Base-by-base conservation (phyloP, 2,797 vertebrate species). In the Fringilla coelebs region DNA sequence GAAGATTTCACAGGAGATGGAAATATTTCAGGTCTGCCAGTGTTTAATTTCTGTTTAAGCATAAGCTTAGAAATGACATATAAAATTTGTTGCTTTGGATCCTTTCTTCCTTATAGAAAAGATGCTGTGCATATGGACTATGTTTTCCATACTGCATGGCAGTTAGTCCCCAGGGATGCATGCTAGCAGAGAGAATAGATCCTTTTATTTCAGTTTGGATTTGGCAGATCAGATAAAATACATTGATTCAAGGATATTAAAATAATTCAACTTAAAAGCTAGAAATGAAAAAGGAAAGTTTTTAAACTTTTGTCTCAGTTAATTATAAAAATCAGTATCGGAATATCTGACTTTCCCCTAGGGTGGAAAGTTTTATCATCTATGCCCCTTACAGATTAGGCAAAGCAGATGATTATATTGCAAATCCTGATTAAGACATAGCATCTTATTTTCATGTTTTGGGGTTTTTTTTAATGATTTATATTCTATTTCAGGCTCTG, bases 401-500 rank as follows among this genome's bases (percentile, higher is more conserved):
- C 26, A 84, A 85, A 94, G 48, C 57, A 88, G 51, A 81, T 76
- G n/a, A 80, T 71, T 85, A 32, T 63, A 31, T 68, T 76, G 40
- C 70, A 93, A 96, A 81, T 65, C 84, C 82, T 19, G 71, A 93
- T 95, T 97, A 97, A 96, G 96, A 95, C 85, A 93, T 73, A 78
- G n/a, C 38, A 63, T 92, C 52, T 95, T 97, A 85, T 95, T 97
- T 97, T 96, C 92, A 89, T 96, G 15, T 60, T 88, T 45, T 54
- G n/a, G n/a, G n/a, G 16, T 41, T 81, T 71, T 84, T 28, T 28
- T 60, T 74, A 3, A 95, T 94, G 40, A 96, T 96, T 95, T 97
- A 94, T 94, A 91, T 92, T 96, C 84, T 94, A 96, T 94, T 96
- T 94, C 70, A 88, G 65, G 17, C 92, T 96, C 51, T 96, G 96